Evolutionary conservation across 2,888 invertebrate genomes (phyloP).

Genomic region (Gari tellinella): DNA sequence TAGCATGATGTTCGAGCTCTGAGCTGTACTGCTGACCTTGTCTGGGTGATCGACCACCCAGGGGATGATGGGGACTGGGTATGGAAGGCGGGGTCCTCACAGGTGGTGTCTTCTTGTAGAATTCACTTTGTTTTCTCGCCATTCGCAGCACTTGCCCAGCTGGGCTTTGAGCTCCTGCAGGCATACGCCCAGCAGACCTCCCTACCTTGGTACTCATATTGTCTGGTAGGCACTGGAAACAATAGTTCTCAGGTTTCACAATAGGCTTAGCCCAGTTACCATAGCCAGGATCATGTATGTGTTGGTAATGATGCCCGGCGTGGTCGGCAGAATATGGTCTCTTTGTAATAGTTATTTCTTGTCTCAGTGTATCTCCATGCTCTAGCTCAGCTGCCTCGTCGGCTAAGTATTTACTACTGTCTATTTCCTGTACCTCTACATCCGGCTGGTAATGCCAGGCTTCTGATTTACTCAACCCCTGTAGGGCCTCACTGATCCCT

Average conservation of each 20-base stretch:
- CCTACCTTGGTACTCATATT: constrained; percentile 69
- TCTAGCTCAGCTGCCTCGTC: constrained; percentile 4
- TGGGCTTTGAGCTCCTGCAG: constrained; percentile 62
- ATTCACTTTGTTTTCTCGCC: constrained; percentile 67
- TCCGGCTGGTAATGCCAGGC: constrained; percentile 68
- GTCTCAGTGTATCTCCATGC: constrained; percentile 5
- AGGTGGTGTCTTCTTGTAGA: constrained; percentile 69
- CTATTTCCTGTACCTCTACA: constrained; percentile 36
- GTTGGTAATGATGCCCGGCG: constrained; percentile 9
- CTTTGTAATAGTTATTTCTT: background rate
- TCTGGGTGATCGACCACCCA: constrained; percentile 59
- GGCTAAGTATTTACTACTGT: constrained; percentile 20
- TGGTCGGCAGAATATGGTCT: background rate
- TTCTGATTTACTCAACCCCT: constrained; percentile 60
- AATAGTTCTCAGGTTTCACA: constrained; percentile 67
- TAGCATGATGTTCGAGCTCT: constrained; percentile 78
- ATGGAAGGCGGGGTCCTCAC: constrained; percentile 80
- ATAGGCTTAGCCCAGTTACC: constrained; percentile 53
- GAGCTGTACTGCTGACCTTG: constrained; percentile 68
- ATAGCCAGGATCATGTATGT: constrained; percentile 10
- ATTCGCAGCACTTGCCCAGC: constrained; percentile 71
- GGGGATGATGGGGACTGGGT: constrained; percentile 68
- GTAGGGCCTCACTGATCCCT: constrained; percentile 38
- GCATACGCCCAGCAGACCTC: constrained; percentile 76
- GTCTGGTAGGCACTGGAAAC: constrained; percentile 65